Conservation (phyloP, 1,140 invertebrate genomes). For the Nymphalis io region DNA sequence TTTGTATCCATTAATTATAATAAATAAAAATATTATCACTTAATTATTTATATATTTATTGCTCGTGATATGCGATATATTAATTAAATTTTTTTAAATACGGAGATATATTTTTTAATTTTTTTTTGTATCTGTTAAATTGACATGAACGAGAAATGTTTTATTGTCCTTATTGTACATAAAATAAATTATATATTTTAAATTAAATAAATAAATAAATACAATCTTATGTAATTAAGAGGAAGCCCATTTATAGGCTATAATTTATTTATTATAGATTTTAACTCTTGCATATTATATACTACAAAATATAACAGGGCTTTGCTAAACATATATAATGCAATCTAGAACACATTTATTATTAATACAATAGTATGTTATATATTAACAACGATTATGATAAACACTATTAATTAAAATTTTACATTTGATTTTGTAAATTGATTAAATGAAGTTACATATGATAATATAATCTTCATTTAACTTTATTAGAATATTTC, state of each 20-base stretch:
- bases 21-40: slow-evolving; percentile 39
- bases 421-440: slow-evolving; percentile 10
- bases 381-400: neutral
- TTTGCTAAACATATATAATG: slow-evolving; percentile 12
- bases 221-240: slow-evolving; percentile 14
- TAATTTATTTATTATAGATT: slow-evolving; percentile 3
- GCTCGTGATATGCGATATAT: slow-evolving; percentile 53
- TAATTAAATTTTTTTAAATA: slow-evolving; percentile 18
- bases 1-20: slow-evolving; percentile 24
- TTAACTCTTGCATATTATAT: neutral
- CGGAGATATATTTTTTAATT: slow-evolving; percentile 32
- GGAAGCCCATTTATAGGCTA: slow-evolving; percentile 24
- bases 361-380: slow-evolving; percentile 10
- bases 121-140: slow-evolving; percentile 43
- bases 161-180: slow-evolving; percentile 48
- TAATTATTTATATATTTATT: slow-evolving; percentile 38
- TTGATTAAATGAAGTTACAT: slow-evolving; percentile 19
- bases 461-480: neutral
- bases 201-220: slow-evolving; percentile 24
- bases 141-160: slow-evolving; percentile 40
- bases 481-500: slow-evolving; percentile 21
- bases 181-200: slow-evolving; percentile 27
- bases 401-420: neutral
- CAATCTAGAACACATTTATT: slow-evolving; percentile 1
- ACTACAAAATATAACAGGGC: slow-evolving; percentile 3